Evolutionary conservation across 1,140 invertebrate genomes (phyloP).

Genomic region (Reticulitermes speratus): DNA sequence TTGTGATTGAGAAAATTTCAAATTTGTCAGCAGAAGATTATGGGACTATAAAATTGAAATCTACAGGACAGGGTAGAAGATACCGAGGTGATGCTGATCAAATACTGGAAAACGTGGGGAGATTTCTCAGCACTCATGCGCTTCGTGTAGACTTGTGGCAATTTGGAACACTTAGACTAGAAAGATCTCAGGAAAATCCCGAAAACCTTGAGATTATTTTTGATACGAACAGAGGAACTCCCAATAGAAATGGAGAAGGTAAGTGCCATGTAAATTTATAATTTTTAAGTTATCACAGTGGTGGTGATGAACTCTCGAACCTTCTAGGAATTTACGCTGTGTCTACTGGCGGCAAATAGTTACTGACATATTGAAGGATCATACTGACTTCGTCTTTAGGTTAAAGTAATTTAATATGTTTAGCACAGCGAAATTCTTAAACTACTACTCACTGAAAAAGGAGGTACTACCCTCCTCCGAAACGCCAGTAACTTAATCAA

Average conservation of each 20-base stretch:
- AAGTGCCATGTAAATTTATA: neutral
- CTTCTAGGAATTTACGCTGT: no score
- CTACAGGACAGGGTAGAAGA: neutral
- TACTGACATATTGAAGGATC: no score
- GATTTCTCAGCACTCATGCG: neutral
- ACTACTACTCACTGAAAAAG: no score
- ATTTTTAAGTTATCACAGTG: no score
- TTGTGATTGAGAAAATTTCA: constrained; percentile 18
- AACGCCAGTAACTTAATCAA: no score
- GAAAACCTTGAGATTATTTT: constrained; percentile 27
- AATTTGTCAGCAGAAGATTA: neutral
- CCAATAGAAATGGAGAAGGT: neutral
- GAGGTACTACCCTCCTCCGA: no score
- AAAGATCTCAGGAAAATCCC: constrained; percentile 10
- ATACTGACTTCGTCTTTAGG: no score
- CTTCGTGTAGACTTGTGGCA: constrained; percentile 21
- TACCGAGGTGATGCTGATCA: neutral
- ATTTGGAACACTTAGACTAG: neutral
- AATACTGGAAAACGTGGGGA: neutral
- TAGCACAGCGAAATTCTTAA: no score
- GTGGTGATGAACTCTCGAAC: no score
- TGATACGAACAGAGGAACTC: constrained; percentile 36
- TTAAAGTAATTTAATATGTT: no score
- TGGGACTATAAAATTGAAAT: no score
- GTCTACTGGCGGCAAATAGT: no score